Conservation (phyloP, 2,888 invertebrate genomes). For the Erebia palarica region DNA sequence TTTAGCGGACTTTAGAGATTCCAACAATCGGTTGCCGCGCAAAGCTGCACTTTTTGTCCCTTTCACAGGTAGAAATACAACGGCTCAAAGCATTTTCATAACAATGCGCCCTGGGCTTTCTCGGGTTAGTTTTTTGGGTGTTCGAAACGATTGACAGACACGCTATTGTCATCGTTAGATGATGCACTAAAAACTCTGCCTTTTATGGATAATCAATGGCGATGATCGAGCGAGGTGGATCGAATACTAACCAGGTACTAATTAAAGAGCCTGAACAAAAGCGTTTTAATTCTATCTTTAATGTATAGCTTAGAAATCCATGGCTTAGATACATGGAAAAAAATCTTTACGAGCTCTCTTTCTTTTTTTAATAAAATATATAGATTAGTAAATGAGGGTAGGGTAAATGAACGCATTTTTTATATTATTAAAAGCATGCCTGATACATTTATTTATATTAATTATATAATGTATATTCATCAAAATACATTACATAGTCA, state of each 20-base stretch:
- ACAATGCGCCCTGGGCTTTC: slow-evolving; percentile 79
- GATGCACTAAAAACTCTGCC: slow-evolving; percentile 71
- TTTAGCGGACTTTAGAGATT: slow-evolving; percentile 67
- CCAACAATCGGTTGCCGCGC: slow-evolving; percentile 68
- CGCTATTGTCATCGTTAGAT: slow-evolving; percentile 79
- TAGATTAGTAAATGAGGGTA: no score
- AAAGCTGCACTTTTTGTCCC: slow-evolving; percentile 74
- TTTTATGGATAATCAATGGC: slow-evolving; percentile 71
- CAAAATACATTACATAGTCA: no score
- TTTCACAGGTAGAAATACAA: slow-evolving; percentile 76
- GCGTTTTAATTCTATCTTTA: background rate
- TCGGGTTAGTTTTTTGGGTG: slow-evolving; percentile 71
- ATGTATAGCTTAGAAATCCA: background rate
- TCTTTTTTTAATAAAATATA: no score
- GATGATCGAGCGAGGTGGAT: slow-evolving; percentile 62
- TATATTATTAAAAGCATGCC: no score
- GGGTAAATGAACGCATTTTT: no score
- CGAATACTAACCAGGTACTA: slow-evolving; percentile 61
- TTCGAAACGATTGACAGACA: slow-evolving; percentile 75
- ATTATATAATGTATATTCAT: no score
- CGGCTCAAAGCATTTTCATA: slow-evolving; percentile 78
- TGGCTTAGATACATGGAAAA: background rate
- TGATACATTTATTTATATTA: no score
- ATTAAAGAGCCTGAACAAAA: slow-evolving; percentile 50
- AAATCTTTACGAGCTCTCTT: no score